Evolutionary conservation across 2,888 invertebrate species (phyloP), one percentile per base, ranked within the genome.

Genomic region (Plagiodera versicolora): DNA sequence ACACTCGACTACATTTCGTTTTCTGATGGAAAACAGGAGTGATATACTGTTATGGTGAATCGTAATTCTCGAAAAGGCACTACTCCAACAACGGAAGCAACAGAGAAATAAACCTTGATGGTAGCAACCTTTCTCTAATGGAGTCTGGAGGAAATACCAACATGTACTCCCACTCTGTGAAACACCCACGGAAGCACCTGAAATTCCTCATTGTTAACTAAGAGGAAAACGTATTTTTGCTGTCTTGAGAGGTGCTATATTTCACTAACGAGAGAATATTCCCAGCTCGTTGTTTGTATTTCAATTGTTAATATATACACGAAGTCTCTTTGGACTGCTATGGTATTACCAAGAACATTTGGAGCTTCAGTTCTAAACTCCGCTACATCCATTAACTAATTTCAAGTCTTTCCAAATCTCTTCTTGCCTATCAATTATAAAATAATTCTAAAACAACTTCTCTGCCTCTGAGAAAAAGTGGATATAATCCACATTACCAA

Each of bases 51-150:
- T 39, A 39, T 39, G 39, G 8, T 39, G 6, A 39, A 14, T 39
- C 39, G 39, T 39, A 39, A 39, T 39, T 39, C 14, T 39, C 6
- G 14, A 39, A 3, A 39, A 9, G 11, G 3, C 39, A 39, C 14
- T 39, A 14, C 39, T 24, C 24, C 24, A 24, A 45, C 67, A 64
- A 64, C 69, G 72, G 70, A 74, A 72, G 72, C 72, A 74, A 73
- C 73, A 73, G 72, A 72, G 72, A 72, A 72, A 74, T 72, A 71
- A 67, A 67, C 70, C 67, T 62, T 68, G 58, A 56, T 69, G 67
- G 66, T 64, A 63, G 70, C 61, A 70, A 67, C 68, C 66, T 67
- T 68, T 60, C 66, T 62, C 72, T 73, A 73, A 73, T 73, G 72
- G 71, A 72, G 69, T 69, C 66, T 69, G 70, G 70, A 70, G 70